Evolutionary conservation across 2,113 vertebrate species (phyloP).

Genomic region (Myxocyprinus asiaticus): DNA sequence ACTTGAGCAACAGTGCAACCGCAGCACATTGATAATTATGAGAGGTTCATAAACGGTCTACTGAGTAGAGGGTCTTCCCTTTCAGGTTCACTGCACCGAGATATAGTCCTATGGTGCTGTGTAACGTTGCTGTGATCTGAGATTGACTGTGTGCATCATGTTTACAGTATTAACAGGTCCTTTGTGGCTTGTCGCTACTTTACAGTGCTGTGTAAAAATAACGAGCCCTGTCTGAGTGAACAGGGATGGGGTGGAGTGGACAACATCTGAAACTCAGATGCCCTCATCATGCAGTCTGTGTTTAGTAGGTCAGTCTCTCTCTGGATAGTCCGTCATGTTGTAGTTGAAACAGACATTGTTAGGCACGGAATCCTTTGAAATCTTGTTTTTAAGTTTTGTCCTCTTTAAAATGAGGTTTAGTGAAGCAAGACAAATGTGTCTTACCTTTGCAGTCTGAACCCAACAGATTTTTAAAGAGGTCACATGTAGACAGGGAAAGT

Average conservation of each 20-base stretch:
- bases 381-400: not conserved
- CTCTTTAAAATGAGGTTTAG: not conserved
- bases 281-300: not conserved
- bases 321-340: not conserved
- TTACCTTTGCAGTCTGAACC: too few species aligned
- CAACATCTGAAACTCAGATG: constrained; percentile 1
- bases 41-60: not conserved
- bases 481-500: not conserved
- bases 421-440: not conserved
- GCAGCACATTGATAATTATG: not conserved
- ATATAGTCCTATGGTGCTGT: not conserved
- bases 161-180: not conserved
- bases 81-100: not conserved
- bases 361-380: not conserved
- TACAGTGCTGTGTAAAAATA: constrained; percentile 38
- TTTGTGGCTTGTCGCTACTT: constrained; percentile 27
- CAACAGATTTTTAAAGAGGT: too few species aligned
- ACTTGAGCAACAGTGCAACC: not conserved
- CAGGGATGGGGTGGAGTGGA: constrained; percentile 17
- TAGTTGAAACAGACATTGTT: not conserved
- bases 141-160: not conserved
- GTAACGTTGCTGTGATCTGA: not conserved
- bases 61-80: not conserved
- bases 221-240: constrained; percentile 14
- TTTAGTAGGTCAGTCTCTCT: constrained; percentile 38